Base-by-base conservation (phyloP, 35 echinoderm and acorn worm genomes). In the Stichopus chloronotus region DNA sequence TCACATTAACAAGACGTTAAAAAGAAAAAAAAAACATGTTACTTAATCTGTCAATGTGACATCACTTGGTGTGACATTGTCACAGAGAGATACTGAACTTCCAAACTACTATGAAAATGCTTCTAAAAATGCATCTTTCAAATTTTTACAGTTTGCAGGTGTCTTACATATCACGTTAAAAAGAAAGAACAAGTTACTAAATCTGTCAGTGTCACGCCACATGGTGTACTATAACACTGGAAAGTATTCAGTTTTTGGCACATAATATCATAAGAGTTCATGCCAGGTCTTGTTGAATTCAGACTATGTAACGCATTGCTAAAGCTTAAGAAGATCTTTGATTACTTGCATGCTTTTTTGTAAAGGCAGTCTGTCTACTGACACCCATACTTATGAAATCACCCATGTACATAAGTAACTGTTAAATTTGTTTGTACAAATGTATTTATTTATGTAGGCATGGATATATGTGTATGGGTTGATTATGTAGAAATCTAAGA, bases 91-190 rank as follows among this genome's bases (percentile, higher is more conserved):
- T 9, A 68, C 63, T 68, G 63, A 68, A 68, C 63, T 68, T 68
- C 63, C 63, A 68, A 68, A 68, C 8, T 68, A 68, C 63, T 68
- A 68, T 8, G 63, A 68, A 68, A 68, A 68, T 68, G 63, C 8
- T 68, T 68, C 17, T 68, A 68, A 68, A 68, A 68, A 68, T 68
- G 63, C 63, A 68, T 17, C 17, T 17, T 68, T 68, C 63, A 68
- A 68, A 17, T 68, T 68, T 68, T 9, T 68, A 8, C 63, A 68
- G 63, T 68, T 68, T 68, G 63, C 63, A 68, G 63, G 63, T 68
- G 63, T 68, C 63, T 68, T 68, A 68, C 8, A 68, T 68, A 68
- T 68, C 63, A 68, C 63, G 63, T 68, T 68, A 68, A 68, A 68
- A 68, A 17, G 17, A 68, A 68, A n/a, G n/a, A n/a, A n/a, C n/a